phyloP scores from a whole-genome alignment of 2,113 vertebrate species.

The Megatriorchis doriae region DNA sequence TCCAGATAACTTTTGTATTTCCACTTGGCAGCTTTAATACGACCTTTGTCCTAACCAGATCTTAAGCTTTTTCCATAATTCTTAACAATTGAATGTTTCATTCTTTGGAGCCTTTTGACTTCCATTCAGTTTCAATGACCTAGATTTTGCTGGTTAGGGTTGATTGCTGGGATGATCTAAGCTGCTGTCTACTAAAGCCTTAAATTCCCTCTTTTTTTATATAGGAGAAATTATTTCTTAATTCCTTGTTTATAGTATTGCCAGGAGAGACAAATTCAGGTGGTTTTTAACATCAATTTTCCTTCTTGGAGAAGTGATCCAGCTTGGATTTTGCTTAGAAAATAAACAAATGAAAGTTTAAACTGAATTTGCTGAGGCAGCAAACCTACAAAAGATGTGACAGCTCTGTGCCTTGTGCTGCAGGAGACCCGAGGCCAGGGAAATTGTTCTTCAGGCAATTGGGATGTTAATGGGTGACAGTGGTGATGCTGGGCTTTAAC shows the following conservation, averaged over 20 bases:
- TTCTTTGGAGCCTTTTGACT: slow-evolving; percentile 38
- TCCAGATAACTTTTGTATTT: background rate
- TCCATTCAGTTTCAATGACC: slow-evolving; percentile 13
- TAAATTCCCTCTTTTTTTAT: background rate
- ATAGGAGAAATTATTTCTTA: slow-evolving; percentile 22
- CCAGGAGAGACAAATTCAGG: background rate
- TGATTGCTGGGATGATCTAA: slow-evolving; percentile 31
- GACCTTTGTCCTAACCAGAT: slow-evolving; percentile 39
- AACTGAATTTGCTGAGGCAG: background rate
- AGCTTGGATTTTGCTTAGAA: background rate
- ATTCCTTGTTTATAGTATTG: slow-evolving; percentile 12
- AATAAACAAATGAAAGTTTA: background rate
- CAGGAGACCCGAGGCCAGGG: background rate
- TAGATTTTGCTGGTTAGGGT: slow-evolving; percentile 46
- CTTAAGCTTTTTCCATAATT: slow-evolving; percentile 24
- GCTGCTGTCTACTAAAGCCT: slow-evolving; percentile 11
- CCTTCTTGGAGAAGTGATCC: background rate
- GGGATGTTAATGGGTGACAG: background rate
- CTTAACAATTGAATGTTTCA: background rate
- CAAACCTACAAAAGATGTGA: background rate
- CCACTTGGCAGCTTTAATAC: slow-evolving; percentile 1
- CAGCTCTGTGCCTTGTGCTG: background rate
- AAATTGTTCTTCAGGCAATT: background rate
- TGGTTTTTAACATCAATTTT: background rate
- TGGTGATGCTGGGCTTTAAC: background rate